Evolutionary conservation across 2,113 vertebrate species (phyloP).

Genomic region (Suricata suricatta): DNA sequence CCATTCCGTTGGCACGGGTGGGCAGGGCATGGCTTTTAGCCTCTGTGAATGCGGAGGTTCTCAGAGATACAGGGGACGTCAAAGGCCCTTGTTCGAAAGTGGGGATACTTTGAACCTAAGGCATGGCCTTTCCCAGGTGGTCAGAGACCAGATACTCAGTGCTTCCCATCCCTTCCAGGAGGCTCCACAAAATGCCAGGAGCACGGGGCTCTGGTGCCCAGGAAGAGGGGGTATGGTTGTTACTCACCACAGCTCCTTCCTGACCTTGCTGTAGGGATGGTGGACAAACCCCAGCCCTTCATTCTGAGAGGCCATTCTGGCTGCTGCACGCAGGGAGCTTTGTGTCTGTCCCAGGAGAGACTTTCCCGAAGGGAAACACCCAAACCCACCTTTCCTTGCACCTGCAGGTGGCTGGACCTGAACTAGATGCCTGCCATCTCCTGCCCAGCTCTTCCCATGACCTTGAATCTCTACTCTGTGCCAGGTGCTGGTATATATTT

Average conservation of each 20-base stretch:
- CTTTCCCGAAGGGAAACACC: too few species aligned
- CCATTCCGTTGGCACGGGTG: background rate
- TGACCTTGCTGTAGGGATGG: accelerated
- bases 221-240: background rate
- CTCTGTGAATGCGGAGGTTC: background rate
- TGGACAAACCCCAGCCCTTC: accelerated
- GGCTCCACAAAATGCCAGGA: background rate
- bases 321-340: background rate
- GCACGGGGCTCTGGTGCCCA: background rate
- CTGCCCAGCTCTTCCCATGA: background rate
- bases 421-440: accelerated
- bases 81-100: background rate
- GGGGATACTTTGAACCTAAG: background rate
- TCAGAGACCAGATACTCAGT: background rate
- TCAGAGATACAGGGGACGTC: background rate
- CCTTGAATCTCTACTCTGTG: too few species aligned
- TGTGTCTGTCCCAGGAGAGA: background rate
- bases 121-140: background rate
- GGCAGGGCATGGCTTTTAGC: background rate
- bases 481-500: background rate
- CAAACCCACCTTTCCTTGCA: background rate
- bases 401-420: too few species aligned
- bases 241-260: background rate
- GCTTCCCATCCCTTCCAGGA: too few species aligned
- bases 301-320: background rate